Base-by-base conservation (phyloP, 2,797 vertebrate species). In the Sebastes itinus region DNA sequence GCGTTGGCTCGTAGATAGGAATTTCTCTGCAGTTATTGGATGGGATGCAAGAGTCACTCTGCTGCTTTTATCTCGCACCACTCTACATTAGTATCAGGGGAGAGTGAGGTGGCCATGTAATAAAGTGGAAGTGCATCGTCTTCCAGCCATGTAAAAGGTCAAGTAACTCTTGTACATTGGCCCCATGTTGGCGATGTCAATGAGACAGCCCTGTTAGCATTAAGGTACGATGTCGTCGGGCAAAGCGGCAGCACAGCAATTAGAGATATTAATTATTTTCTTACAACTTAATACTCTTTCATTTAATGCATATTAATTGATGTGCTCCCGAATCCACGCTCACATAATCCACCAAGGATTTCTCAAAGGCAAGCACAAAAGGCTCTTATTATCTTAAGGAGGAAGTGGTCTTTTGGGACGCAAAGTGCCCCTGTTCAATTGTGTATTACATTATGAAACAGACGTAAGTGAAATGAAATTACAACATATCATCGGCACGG, bases 311-410 rank as follows among this genome's bases (percentile, higher is more conserved):
- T 93, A 92, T 95, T 94, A 95, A 95, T 94, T 95, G 92, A 94
- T 87, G 91, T 86, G 85, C 89, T 93, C 87, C 78, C 60, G 84
- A 92, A 92, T 90, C 80, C 78, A 65, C 83, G 73, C 87, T 90
- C 69, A 2, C 83, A 84, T 93, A 94, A 94, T 94, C 92, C 92
- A 92, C 92, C 92, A 90, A 94, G 94, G 94, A 91, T 93, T 94
- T 91, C 90, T 95, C 91, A 95, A 95, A 95, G 94, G 92, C 93
- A 87, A 88, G 90, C 93, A 93, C 92, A 94, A 95, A 94, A 93
- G 92, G 81, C 88, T 91, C 93, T 93, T 93, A 91, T 94, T 92
- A 92, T 93, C 89, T 91, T 92, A 93, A 92, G 87, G 87, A 93
- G 92, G 85, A 93, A 93, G 88, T 88, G 90, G 92, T 93, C 94